Evolutionary conservation across 1,140 invertebrate genomes (phyloP).

Genomic region (Drosophila baimaii): DNA sequence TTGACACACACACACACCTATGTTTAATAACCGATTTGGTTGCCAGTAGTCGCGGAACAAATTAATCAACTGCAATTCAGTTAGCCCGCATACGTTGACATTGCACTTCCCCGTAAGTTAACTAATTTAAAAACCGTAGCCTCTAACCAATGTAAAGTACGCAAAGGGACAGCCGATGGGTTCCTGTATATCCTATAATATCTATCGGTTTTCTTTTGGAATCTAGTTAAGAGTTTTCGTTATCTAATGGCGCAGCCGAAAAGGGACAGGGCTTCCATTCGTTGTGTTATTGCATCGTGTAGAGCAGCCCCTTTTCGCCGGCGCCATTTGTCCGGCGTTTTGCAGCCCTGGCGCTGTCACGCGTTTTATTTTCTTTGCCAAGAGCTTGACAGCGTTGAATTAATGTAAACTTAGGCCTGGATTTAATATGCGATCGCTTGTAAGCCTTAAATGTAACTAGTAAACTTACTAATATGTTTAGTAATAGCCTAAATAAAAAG

Average conservation of each 20-base stretch:
- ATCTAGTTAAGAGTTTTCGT: slow-evolving; percentile 52
- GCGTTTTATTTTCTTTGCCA: slow-evolving; percentile 65
- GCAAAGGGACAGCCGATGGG: slow-evolving; percentile 42
- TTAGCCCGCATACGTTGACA: slow-evolving; percentile 52
- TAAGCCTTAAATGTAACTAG: slow-evolving; percentile 73
- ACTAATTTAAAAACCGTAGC: slow-evolving; percentile 64
- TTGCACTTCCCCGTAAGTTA: slow-evolving; percentile 51
- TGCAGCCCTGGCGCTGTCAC: slow-evolving; percentile 38
- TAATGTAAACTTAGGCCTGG: slow-evolving; percentile 51
- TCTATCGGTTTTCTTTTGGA: slow-evolving; percentile 41
- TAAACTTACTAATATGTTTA: slow-evolving; percentile 78
- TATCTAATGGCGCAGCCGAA: slow-evolving; percentile 53
- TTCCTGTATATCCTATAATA: slow-evolving; percentile 40
- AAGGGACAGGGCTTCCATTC: slow-evolving; percentile 3
- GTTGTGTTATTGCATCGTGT: neutral
- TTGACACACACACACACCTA: slow-evolving; percentile 30
- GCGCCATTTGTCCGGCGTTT: slow-evolving; percentile 51
- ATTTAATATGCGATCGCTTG: slow-evolving; percentile 46
- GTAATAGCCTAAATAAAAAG: slow-evolving; percentile 75
- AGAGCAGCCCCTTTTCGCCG: slow-evolving; percentile 41
- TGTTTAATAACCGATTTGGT: slow-evolving; percentile 73
- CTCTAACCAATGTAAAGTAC: slow-evolving; percentile 67
- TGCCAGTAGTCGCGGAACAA: slow-evolving; percentile 77
- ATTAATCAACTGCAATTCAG: slow-evolving; percentile 64
- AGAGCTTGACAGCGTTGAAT: slow-evolving; percentile 55